Conservation (phyloP, 1,140 invertebrate species). For the Piezodorus guildinii region DNA sequence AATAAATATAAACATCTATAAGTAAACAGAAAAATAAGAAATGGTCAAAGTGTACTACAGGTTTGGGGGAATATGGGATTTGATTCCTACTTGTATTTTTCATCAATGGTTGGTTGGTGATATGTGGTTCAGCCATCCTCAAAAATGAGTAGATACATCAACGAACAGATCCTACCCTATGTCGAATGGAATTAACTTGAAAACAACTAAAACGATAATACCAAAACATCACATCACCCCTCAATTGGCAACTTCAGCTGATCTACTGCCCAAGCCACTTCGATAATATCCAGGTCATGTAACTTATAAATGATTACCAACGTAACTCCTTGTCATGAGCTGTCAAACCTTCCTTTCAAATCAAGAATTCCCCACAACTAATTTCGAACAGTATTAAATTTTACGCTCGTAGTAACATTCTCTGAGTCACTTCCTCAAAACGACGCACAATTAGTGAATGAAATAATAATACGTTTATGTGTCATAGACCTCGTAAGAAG, state of each 20-base stretch:
- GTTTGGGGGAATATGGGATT: not conserved
- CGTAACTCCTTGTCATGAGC: too few relatives aligned
- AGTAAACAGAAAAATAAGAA: too few relatives aligned
- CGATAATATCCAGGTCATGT: too few relatives aligned
- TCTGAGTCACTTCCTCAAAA: too few relatives aligned
- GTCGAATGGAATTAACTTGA: not conserved
- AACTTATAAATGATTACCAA: too few relatives aligned
- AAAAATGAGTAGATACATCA: not conserved
- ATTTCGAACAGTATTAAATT: too few relatives aligned
- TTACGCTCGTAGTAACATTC: too few relatives aligned
- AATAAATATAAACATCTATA: not conserved
- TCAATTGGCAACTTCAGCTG: not conserved
- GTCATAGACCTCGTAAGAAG: too few relatives aligned
- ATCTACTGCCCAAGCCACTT: not conserved
- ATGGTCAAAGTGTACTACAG: not conserved
- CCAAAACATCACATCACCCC: slow-evolving; percentile 1
- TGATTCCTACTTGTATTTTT: not conserved
- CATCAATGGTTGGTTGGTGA: not conserved
- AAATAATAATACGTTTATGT: too few relatives aligned
- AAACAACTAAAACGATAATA: not conserved
- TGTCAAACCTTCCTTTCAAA: too few relatives aligned
- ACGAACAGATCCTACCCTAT: not conserved
- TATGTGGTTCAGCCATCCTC: slow-evolving; percentile 2
- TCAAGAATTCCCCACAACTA: too few relatives aligned
- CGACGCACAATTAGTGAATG: too few relatives aligned